Evolutionary conservation across 2,113 vertebrate genomes (phyloP), one percentile per base, ranked within the genome.

Genomic region (Channa argus): DNA sequence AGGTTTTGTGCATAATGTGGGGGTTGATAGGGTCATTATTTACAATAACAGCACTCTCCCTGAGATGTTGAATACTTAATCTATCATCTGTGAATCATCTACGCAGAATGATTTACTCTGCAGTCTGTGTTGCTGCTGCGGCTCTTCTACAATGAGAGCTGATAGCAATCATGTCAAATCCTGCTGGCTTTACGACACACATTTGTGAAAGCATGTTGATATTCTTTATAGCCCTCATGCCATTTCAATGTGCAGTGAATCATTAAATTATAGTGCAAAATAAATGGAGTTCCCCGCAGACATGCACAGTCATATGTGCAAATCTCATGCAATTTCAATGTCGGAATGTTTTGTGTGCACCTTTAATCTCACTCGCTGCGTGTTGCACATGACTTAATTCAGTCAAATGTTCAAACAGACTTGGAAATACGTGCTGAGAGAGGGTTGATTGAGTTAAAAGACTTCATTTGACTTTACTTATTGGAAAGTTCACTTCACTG

Each of bases 401-500:
- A 72, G 68, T 47, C 8, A 47, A 45, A 76, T 79, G 78, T 90
- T 93, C 88, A 91, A 93, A 92, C 77, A 82, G 85, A 94, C 84
- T 90, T 6, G 0, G 41, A 51, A 63, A 86, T 80, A 69, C 73
- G 51, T 58, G 59, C 61, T 70, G 79, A 78, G 52, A 79, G 76
- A 83, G 33, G 39, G 41, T 36, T 64, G 77, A 86, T 71, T 78
- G 63, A 82, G 63, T 74, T 65, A 55, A 80, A 82, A 86, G 51
- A 63, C 79, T 72, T 79, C 44, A 49, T 63, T 83, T 73, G 74
- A 88, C 75, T 82, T 59, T 4, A 55, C 10, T 15, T 77, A 71
- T 63, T 71, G 24, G 50, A 50, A 75, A 67, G 60, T 46, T 68
- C 50, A 63, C 45, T 59, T 56, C 61, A 70, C 37, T 53, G 63